phyloP scores from a whole-genome alignment of 2,888 invertebrate species.

The Parnassius apollo region DNA sequence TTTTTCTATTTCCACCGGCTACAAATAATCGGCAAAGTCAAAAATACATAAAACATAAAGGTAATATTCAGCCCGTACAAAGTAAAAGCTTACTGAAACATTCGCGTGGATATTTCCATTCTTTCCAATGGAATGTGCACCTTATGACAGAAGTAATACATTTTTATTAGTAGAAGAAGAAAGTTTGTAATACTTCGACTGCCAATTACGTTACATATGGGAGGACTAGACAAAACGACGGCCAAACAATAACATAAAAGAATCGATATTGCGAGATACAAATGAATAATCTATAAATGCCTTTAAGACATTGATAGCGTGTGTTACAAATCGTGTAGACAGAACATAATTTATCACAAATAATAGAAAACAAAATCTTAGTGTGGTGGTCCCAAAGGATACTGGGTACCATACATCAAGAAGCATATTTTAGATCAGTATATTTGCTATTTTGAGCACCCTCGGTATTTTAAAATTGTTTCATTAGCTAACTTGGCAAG shows the following conservation, averaged over 20 bases:
- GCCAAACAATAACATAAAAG: slow-evolving; percentile 75
- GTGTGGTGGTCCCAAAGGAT: no score
- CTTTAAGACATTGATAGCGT: slow-evolving; percentile 66
- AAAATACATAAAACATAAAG: slow-evolving; percentile 12
- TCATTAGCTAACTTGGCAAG: no score
- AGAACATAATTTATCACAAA: slow-evolving; percentile 18
- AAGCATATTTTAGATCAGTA: no score
- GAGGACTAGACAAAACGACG: slow-evolving; percentile 58
- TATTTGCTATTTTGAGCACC: no score
- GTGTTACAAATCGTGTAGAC: slow-evolving; percentile 45
- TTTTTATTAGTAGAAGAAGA: slow-evolving; percentile 33
- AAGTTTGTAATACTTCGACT: slow-evolving; percentile 50
- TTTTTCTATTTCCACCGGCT: neutral
- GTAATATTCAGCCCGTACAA: slow-evolving; percentile 5
- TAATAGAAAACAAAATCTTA: no score
- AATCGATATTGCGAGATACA: slow-evolving; percentile 73
- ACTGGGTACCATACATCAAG: no score
- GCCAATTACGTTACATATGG: slow-evolving; percentile 67
- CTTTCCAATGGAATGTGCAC: slow-evolving; percentile 4
- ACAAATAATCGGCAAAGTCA: neutral
- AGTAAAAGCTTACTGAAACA: slow-evolving; percentile 10
- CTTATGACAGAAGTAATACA: slow-evolving; percentile 11
- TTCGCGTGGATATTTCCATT: slow-evolving; percentile 2
- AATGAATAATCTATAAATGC: slow-evolving; percentile 80
- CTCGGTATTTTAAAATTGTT: no score